Base-by-base conservation (phyloP, 1,140 invertebrate genomes). In the Campodea augens region DNA sequence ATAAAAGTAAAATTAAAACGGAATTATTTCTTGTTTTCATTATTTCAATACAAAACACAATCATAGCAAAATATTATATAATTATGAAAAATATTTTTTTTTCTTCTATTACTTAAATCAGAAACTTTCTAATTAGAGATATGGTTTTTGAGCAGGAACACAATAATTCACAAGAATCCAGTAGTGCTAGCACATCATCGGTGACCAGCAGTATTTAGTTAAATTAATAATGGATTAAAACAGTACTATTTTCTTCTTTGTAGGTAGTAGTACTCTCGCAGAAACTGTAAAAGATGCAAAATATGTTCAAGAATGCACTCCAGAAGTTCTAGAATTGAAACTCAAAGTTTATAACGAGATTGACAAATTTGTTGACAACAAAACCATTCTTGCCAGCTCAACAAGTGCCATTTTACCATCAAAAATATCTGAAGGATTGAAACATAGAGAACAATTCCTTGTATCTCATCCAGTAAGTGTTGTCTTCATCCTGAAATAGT, bases 401-500 rank as follows among this genome's bases (percentile, higher is more conserved):
- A 90, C 88, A 1, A 91, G 86, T 25, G 90, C 85, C 25, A 85
- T 91, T 48, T 60, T 81, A 37, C 83, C 90, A 2, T 95, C 90
- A 0, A 58, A 78, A 18, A 85, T 96, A 54, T 81, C 75, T 51
- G 78, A 83, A 41, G 70, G 74, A 38, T 60, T 93, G 37, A 78
- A 76, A 57, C 78, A 92, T 55, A 77, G 73, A 52, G 66, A 71
- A 5, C 78, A 87, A 63, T 59, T 74, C 46, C 68, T 81, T 38
- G 77, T 92, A 27, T 83, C 85, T 5, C 91, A 97, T 66, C 91
- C 91, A 25, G 88, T 81, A 64, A 61, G 70, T 56, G 19, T 10
- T 32, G 12, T 43, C 21, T 1, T 12, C 36, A 18, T 25, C 10
- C 13, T 10, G 42, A 38, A 32, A 41, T n/a, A 44, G 37, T 40